Evolutionary conservation across 2,888 invertebrate genomes (phyloP).

Genomic region (Amaurobius ferox): DNA sequence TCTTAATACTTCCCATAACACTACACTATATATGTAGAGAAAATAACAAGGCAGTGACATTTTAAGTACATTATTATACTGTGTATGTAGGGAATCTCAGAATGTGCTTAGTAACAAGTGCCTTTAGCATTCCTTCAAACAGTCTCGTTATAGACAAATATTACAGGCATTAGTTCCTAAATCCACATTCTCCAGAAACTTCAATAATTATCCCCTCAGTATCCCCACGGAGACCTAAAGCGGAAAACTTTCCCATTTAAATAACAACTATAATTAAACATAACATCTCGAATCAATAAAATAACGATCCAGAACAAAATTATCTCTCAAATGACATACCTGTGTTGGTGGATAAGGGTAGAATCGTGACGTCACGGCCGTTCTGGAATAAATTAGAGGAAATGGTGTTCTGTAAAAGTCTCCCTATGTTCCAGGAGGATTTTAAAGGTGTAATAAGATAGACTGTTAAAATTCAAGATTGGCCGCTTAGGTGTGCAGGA

Average conservation of each 20-base stretch:
- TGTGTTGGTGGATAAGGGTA: not conserved
- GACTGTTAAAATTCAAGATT: not conserved
- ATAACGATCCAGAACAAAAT: conserved; percentile 4
- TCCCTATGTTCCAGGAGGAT: not conserved
- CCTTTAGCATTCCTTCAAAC: too few species aligned
- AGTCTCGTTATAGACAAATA: too few species aligned
- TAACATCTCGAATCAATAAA: conserved; percentile 1
- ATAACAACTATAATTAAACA: conserved; percentile 5
- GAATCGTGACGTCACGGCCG: not conserved
- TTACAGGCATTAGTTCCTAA: too few species aligned
- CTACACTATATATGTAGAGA: too few species aligned
- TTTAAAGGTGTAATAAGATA: not conserved
- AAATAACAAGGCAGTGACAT: too few species aligned
- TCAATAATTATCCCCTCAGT: not conserved
- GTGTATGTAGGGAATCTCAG: too few species aligned
- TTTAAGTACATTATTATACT: too few species aligned
- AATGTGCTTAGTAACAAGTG: too few species aligned
- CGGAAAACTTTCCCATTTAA: not conserved
- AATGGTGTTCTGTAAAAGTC: not conserved
- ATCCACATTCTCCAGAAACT: not conserved
- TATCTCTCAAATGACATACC: conserved; percentile 1
- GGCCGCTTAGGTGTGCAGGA: too few species aligned
- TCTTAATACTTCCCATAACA: too few species aligned
- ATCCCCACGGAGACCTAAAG: not conserved
- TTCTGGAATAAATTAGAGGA: conserved; percentile 1